Percentiles rank a stretch among this genome's conserved stretches.
Conservation (phyloP, 2,888 invertebrate genomes). For the Muschampia plurimacula region DNA sequence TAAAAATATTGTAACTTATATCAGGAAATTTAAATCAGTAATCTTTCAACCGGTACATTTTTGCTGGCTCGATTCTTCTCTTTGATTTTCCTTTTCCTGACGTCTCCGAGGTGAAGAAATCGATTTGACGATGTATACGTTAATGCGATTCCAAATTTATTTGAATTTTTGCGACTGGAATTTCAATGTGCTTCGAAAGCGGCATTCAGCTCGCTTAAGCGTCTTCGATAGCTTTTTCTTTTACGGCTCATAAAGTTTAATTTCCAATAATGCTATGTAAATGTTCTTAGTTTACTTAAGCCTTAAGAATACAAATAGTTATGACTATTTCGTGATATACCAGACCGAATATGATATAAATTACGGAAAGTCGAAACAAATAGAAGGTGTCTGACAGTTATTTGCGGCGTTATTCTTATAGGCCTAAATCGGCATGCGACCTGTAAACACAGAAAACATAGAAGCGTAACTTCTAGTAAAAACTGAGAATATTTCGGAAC, state of each 20-base stretch:
- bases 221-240: conserved; percentile 25
- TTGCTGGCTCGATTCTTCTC: conserved; percentile 18
- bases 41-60: conserved; percentile 23
- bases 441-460: too few relatives aligned
- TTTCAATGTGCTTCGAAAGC: conserved; percentile 36
- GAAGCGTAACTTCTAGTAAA: too few relatives aligned
- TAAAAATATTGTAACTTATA: conserved; percentile 17
- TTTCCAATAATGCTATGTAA: conserved; percentile 3
- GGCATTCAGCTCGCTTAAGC: conserved; percentile 27
- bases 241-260: conserved; percentile 23
- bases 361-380: too few relatives aligned
- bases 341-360: too few relatives aligned
- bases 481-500: too few relatives aligned
- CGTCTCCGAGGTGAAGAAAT: conserved; percentile 63
- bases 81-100: conserved; percentile 43
- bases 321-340: too few relatives aligned
- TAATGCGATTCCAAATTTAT: conserved; percentile 41
- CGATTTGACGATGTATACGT: conserved; percentile 63
- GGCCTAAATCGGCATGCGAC: too few relatives aligned
- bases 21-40: conserved; percentile 23
- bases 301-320: not conserved
- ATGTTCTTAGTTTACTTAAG: conserved; percentile 10
- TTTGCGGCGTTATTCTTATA: too few relatives aligned
- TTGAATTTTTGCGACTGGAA: conserved; percentile 38
- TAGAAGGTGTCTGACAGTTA: too few relatives aligned